Evolutionary conservation across 2,113 vertebrate genomes (phyloP).

Genomic region (Orientallactaga bullata): DNA sequence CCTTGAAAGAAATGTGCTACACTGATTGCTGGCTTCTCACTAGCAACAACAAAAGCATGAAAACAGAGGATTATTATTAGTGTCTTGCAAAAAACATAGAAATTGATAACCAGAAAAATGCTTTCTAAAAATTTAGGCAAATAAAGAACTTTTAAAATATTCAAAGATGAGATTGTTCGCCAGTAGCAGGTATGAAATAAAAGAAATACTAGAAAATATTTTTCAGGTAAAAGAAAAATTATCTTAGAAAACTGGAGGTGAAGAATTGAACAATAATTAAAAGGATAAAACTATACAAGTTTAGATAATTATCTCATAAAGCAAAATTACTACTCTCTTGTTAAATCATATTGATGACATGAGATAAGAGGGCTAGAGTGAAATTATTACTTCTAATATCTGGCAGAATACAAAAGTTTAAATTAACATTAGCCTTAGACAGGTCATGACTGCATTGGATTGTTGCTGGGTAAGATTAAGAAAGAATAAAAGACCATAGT

Average conservation of each 20-base stretch:
- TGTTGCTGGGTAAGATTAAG: neutral
- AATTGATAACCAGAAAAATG: neutral
- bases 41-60: conserved; percentile 12
- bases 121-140: neutral
- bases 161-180: neutral
- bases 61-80: neutral
- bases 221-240: conserved; percentile 20
- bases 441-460: neutral
- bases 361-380: neutral
- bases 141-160: conserved; percentile 16
- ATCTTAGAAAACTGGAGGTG: conserved; percentile 24
- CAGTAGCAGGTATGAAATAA: conserved; percentile 4
- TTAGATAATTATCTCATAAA: conserved; percentile 3
- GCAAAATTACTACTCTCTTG: neutral
- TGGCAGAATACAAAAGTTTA: neutral
- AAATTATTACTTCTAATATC: conserved; percentile 15
- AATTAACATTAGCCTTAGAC: neutral
- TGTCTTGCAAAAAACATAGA: conserved; percentile 32
- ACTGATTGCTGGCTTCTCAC: conserved; percentile 15
- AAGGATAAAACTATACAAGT: neutral
- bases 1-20: conserved; percentile 27
- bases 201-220: neutral
- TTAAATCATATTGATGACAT: neutral
- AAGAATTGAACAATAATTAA: neutral
- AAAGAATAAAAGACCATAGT: too few relatives aligned